Evolutionary conservation across 92 coral and sea anemone genomes (phyloP).

Genomic region (Parazoanthus swiftii): DNA sequence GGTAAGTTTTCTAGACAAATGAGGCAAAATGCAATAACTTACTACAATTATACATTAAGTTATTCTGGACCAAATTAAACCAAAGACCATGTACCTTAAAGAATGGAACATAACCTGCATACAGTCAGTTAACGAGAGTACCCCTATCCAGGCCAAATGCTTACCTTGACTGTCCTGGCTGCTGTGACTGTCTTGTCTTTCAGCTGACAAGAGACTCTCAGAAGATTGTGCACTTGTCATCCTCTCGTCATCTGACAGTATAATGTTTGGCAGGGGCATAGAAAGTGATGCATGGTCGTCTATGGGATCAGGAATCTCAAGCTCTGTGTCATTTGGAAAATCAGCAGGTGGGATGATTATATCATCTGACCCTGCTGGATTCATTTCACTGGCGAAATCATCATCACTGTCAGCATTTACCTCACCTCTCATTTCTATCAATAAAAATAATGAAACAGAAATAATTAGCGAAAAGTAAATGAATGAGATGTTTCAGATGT

Average conservation of each 20-base stretch:
- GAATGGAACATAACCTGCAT: too few relatives aligned
- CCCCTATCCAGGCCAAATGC: not conserved
- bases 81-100: too few relatives aligned
- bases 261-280: not conserved
- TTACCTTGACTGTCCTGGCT: constrained; percentile 39
- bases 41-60: too few relatives aligned
- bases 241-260: not conserved
- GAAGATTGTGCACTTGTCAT: constrained; percentile 1
- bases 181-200: constrained; percentile 24
- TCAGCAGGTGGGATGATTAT: constrained; percentile 11
- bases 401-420: constrained; percentile 75
- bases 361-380: constrained; percentile 45
- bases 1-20: too few relatives aligned
- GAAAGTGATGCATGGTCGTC: not conserved
- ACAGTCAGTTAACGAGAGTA: too few relatives aligned
- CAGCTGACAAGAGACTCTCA: constrained; percentile 14
- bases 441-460: not conserved
- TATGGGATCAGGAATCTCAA: not conserved
- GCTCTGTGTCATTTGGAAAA: constrained; percentile 30
- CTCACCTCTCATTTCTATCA: constrained; percentile 50
- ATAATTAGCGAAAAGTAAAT: not conserved
- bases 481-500: too few relatives aligned
- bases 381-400: constrained; percentile 67
- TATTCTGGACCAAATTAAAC: too few relatives aligned
- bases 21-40: too few relatives aligned